These are phyloP conservation scores for Aporrectodea caliginosa DNA, from an alignment of 1,140 invertebrate genomes.

Conservation along the genomic window DNA sequence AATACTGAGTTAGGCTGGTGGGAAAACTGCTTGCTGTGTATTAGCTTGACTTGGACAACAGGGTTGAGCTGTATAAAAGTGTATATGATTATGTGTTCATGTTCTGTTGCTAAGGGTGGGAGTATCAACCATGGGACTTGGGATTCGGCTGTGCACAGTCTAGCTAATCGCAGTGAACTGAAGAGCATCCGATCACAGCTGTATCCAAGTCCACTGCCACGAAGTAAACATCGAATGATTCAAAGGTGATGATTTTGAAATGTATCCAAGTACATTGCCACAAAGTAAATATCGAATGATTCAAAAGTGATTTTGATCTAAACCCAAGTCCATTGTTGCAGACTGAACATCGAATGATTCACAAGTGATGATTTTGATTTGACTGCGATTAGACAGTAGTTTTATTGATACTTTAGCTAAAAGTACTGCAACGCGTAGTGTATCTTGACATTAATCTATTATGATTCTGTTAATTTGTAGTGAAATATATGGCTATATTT, in stretches of 20 bases:
- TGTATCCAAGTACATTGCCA: background rate
- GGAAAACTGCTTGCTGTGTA: background rate
- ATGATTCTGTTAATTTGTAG: background rate
- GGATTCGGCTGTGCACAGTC: slow-evolving; percentile 72
- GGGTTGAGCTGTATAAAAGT: no score
- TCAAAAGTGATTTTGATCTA: background rate
- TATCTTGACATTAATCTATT: background rate
- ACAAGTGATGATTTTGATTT: background rate
- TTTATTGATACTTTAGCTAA: no score
- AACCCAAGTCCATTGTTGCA: background rate
- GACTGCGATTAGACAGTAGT: background rate
- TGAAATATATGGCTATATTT: background rate
- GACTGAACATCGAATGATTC: background rate
- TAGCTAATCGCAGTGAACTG: slow-evolving; percentile 65
- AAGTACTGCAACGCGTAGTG: no score
- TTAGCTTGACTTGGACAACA: background rate
- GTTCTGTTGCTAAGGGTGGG: slow-evolving; percentile 40
- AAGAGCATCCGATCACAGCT: slow-evolving; percentile 63
- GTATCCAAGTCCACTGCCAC: slow-evolving; percentile 64
- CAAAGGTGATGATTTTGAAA: slow-evolving; percentile 1
- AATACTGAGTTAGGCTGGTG: background rate
- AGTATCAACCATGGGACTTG: slow-evolving; percentile 73
- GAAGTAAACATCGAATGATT: slow-evolving; percentile 60
- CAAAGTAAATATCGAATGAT: background rate
- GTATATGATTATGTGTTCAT: background rate